Evolutionary conservation across 2,888 invertebrate species (phyloP).

Genomic region (Cheilosia pagana): DNA sequence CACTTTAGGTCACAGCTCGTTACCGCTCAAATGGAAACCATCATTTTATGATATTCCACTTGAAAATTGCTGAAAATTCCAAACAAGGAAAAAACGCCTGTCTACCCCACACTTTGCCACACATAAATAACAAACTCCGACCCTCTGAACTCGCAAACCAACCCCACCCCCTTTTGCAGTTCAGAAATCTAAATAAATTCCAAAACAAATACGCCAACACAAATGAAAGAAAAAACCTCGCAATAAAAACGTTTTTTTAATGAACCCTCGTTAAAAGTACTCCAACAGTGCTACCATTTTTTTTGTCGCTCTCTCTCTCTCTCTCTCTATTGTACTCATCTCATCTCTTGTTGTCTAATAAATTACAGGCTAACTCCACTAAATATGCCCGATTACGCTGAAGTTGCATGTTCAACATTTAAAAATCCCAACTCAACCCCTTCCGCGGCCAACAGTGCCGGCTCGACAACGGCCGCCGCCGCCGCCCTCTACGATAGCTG

Average conservation of each 20-base stretch:
- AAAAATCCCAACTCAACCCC: conserved; percentile 80
- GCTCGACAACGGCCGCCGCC: conserved; percentile 50
- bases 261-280: conserved; percentile 57
- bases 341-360: conserved; percentile 60
- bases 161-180: background rate
- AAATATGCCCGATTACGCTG: conserved; percentile 84
- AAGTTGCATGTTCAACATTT: conserved; percentile 84
- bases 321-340: conserved; percentile 49
- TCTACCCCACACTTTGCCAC: no score
- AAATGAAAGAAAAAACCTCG: conserved; percentile 13
- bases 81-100: background rate
- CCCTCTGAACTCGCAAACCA: no score
- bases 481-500: conserved; percentile 82
- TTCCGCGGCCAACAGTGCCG: conserved; percentile 64
- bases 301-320: conserved; percentile 50
- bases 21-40: background rate
- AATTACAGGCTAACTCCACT: conserved; percentile 82
- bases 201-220: conserved; percentile 8
- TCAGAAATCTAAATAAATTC: conserved; percentile 45
- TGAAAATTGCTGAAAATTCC: background rate
- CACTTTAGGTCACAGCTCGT: background rate
- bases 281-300: conserved; percentile 15
- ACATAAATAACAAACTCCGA: background rate
- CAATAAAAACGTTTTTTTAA: conserved; percentile 54
- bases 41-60: background rate